Evolutionary conservation across 2,888 invertebrate species (phyloP).

Genomic region (Teleiodes luculella): DNA sequence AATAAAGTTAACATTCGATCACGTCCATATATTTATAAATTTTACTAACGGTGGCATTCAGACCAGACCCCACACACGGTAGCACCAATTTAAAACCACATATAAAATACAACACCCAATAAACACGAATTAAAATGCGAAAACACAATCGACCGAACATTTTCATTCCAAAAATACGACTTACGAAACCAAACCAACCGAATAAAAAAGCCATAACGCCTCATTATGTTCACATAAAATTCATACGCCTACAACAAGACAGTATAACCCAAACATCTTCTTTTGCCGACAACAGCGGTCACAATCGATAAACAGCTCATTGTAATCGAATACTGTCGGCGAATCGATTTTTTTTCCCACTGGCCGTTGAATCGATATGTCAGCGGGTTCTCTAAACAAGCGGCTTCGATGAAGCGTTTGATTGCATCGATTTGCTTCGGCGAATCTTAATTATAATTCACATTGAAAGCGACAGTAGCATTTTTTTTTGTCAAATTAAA

Average conservation of each 20-base stretch:
- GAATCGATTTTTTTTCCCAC: slow-evolving; percentile 16
- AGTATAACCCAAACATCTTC: slow-evolving; percentile 9
- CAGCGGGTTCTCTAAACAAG: slow-evolving; percentile 10
- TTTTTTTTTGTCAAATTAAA: too few species aligned
- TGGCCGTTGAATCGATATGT: slow-evolving; percentile 12
- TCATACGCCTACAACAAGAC: neutral
- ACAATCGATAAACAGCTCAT: slow-evolving; percentile 13
- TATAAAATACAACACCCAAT: neutral
- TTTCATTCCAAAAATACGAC: neutral
- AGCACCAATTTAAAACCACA: neutral
- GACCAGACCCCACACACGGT: too few species aligned
- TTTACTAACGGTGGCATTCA: neutral
- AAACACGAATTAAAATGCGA: neutral
- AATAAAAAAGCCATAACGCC: neutral
- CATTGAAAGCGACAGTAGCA: neutral
- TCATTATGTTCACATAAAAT: neutral
- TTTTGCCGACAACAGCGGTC: neutral
- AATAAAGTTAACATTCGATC: too few species aligned
- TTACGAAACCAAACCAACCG: neutral
- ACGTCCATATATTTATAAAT: too few species aligned
- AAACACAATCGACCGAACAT: neutral
- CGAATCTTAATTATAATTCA: neutral
- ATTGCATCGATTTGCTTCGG: neutral
- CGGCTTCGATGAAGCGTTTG: slow-evolving; percentile 3
- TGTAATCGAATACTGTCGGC: slow-evolving; percentile 14